Evolutionary conservation across 2,797 vertebrate species (phyloP), one percentile per base, ranked within the genome.

Genomic region (Tapirus indicus): DNA sequence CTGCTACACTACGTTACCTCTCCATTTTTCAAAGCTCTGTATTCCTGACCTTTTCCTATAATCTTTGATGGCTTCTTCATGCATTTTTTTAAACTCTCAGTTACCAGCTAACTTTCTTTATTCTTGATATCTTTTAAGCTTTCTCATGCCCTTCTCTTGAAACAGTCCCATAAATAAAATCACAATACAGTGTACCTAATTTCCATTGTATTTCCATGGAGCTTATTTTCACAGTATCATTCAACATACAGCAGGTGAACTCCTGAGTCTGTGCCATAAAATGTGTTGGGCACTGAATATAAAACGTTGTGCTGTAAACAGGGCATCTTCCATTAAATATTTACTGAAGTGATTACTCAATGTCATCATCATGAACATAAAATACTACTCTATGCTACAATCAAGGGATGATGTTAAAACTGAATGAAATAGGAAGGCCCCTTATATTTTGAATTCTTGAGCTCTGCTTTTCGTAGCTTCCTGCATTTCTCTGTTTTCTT

Each of bases 21-120:
- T 96, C 27, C 44, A 56, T 88, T 95, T 97, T 94, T 94, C 66
- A 88, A 93, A 96, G 18, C 85, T 91, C 83, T 94, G 32, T 29
- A 78, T 74, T 92, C 54, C 83, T 56, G 47, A 82, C 58, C 52
- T 97, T 98, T 97, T 80, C 58, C 64, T 87, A n/a, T 68, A 90
- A 83, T 86, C 29, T 29, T 75, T 58, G 60, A 93, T 68, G 88
- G 32, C 78, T 79, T 64, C 44, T 75, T 94, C 52, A 35, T 56
- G 38, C 13, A 79, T 90, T 90, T 91, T 90, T 74, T 86, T 9
- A 0, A 96, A 79, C 14, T 78, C 44, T 88, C 13, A 6, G 60
- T 68, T 87, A 85, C 64, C 25, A n/a, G 17, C 5, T 92, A 58
- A 79, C 58, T 91, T 89, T 64, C 5, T 88, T 68, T 78, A 92